Evolutionary conservation across 2,797 vertebrate species (phyloP), one percentile per base, ranked within the genome.

Genomic region (Schizopygopsis malacanthus): DNA sequence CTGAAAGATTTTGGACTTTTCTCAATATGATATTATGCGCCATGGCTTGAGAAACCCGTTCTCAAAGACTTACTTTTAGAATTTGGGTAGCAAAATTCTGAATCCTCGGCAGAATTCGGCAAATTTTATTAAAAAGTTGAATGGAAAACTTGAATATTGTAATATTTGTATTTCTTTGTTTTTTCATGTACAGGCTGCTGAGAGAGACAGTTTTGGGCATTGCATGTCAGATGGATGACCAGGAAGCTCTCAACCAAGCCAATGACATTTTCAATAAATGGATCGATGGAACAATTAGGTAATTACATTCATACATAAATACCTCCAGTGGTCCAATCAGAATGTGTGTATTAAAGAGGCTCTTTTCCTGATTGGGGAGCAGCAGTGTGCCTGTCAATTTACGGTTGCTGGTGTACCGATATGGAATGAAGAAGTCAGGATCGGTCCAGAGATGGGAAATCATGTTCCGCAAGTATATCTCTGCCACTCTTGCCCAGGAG

Each of bases 331-430:
- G 47, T 69, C 67, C n/a, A 80, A 28, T 61, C 13, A 22, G 45
- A 59, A 33, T 52, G 16, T 61, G 8, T 86, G 45, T 89, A 11
- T 50, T 22, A 61, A 52, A 75, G 3, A 33, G 22, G 15, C 18
- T 84, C 9, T 84, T 37, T 75, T 3, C 79, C 41, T 12, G 85
- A 86, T 87, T 89, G 88, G 87, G 76, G 84, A 91, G 54, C 93
- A 95, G 92, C 85, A 96, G 94, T 2, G 91, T 97, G 76, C 78
- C 94, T 4, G 94, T 96, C 82, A 99, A 99, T 91, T 95, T 99
- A 84, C 95, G 98, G 79, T 95, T 98, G 52, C 91, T 97, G 82
- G 98, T 97, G 0, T 99, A 99, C 87, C 96, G 92, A 0, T 99
- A 97, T 1, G 98, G 98, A 18, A 99, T 99, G 97, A 96, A 96